Evolutionary conservation across 1,140 invertebrate genomes (phyloP), one percentile per base, ranked within the genome.

Genomic region (Caerostris darwini): DNA sequence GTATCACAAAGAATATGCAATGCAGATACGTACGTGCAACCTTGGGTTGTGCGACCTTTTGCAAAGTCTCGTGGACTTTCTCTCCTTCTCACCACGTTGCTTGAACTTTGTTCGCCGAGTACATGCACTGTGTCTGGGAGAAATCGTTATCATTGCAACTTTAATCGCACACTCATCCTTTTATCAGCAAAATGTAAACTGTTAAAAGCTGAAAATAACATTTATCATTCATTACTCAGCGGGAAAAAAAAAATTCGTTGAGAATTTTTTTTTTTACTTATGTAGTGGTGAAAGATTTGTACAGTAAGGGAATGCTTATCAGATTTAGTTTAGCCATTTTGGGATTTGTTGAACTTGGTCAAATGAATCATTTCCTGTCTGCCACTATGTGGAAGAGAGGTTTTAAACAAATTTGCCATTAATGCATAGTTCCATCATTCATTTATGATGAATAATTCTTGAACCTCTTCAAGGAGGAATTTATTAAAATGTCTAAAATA

Each of bases 131-230:
- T 19, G 90, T 91, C 90, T 81, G 90, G 53, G 56, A 81, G 58
- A 81, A 59, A 61, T 17, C 53, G 8, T 82, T 50, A 59, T 81
- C 58, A 69, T 10, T 69, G 10, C 50, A 57, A 19, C 50, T 86
- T 61, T 53, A 17, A 67, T 69, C 59, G 56, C 56, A 56, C 90
- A 59, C 56, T 56, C 77, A 58, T 90, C 71, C n/a, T 91, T n/a
- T 91, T 91, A 91, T 81, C 90, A 50, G 19, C 71, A 5, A 81
- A 91, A 91, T 91, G 90, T 91, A 91, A 91, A 91, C 90, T 82
- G 90, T 91, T 64, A 91, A 54, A 91, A 91, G 59, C 71, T 91
- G 71, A 8, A 77, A 58, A 91, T 91, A 91, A 88, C 53, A 54
- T 56, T 59, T 91, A 34, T 34, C 34, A 34, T 91, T 82, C 90